phyloP scores from a whole-genome alignment of 2,113 vertebrate species.

The Micronisus gabar region DNA sequence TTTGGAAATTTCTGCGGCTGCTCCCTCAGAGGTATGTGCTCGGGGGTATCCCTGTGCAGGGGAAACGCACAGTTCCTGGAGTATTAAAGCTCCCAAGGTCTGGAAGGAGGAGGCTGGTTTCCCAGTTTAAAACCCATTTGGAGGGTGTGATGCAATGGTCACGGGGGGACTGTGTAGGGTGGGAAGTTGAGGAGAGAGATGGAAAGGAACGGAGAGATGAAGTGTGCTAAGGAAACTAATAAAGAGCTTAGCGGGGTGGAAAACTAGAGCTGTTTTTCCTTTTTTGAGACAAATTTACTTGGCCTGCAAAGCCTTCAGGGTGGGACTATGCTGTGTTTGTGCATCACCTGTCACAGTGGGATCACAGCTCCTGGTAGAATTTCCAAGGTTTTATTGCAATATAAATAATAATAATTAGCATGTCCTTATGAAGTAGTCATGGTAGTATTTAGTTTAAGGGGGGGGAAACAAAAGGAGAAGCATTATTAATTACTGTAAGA shows the following conservation, averaged over 20 bases:
- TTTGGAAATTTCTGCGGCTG: neutral
- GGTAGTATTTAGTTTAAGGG: neutral
- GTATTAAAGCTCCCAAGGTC: accelerated
- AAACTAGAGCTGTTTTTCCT: neutral
- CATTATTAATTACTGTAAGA: neutral
- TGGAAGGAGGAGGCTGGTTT: neutral
- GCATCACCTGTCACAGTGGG: neutral
- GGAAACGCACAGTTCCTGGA: accelerated
- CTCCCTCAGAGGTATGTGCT: neutral
- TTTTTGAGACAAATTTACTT: neutral
- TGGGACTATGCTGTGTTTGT: neutral
- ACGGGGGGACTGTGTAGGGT: accelerated
- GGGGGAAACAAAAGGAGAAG: neutral
- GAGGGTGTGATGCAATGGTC: neutral
- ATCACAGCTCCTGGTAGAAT: neutral
- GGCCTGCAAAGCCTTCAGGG: neutral
- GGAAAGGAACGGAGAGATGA: neutral
- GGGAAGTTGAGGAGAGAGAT: neutral
- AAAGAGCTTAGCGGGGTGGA: neutral
- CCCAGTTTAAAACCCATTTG: neutral
- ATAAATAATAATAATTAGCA: neutral
- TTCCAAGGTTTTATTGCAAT: neutral
- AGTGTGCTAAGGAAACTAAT: neutral
- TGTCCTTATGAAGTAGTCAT: neutral
- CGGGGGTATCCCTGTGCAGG: accelerated